Conservation (phyloP, 2,113 vertebrate genomes). For the Silurus glanis region DNA sequence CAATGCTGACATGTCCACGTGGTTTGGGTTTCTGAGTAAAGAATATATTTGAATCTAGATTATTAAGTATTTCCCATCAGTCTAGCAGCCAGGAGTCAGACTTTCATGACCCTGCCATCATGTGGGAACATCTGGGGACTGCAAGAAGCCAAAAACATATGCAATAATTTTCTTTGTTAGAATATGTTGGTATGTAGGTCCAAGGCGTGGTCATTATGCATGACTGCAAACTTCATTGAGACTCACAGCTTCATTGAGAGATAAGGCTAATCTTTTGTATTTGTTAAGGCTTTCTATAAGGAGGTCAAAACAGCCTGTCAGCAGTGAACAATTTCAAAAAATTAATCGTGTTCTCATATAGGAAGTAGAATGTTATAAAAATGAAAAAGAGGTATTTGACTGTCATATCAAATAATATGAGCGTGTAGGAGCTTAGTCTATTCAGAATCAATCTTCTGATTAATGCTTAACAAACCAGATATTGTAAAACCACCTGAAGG, state of each 20-base stretch:
- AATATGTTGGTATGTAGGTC: background rate
- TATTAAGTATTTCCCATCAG: background rate
- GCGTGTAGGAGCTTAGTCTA: background rate
- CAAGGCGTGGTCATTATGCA: background rate
- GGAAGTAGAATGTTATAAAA: background rate
- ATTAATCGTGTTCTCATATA: background rate
- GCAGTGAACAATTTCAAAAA: background rate
- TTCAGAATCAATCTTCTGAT: background rate
- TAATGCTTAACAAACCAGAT: background rate
- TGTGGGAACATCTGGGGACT: background rate
- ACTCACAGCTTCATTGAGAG: background rate
- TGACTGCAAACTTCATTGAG: background rate
- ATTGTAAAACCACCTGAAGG: background rate
- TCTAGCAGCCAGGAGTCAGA: background rate
- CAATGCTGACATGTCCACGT: background rate
- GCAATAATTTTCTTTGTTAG: background rate
- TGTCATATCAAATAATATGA: background rate
- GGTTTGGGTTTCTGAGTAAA: background rate
- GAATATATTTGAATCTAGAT: background rate
- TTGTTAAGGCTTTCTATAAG: background rate
- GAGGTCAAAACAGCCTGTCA: background rate
- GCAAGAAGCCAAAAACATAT: background rate
- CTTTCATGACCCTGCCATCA: background rate
- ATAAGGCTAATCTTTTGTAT: constrained; percentile 8
- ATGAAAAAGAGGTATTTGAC: background rate